Base-by-base conservation (phyloP, 1,140 invertebrate genomes). In the Homarus americanus region DNA sequence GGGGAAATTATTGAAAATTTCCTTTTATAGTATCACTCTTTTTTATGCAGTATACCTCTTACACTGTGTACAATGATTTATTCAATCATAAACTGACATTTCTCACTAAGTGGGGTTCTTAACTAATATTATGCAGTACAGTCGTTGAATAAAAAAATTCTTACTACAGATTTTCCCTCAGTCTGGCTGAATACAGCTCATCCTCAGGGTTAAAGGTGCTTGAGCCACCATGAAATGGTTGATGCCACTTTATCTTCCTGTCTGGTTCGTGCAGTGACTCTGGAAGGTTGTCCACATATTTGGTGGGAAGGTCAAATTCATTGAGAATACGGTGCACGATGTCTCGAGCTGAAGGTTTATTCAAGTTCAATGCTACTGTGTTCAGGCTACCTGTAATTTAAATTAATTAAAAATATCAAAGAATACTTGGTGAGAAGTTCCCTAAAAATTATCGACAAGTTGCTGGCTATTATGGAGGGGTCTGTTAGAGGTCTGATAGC, bases 301-400 rank as follows among this genome's bases (percentile, higher is more conserved):
- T 96, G 41, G 97, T 97, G 34, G 97, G 96, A 66, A 98, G 95
- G 94, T 97, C 96, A 94, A 97, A 98, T 28, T 96, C 95, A 93
- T 96, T 96, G 85, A 98, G 94, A 89, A 98, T 96, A 88, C 96
- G 96, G 10, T 96, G 94, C 69, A 98, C 96, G n/a, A 97, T 96
- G 93, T 96, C 95, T 88, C 96, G 95, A 9, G 97, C 93, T 73
- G 90, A 75, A 7, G 66, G 20, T 63, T 72, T 86, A 76, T 91
- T 91, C 28, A 91, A 44, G 17, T 86, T 20, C 2, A 91, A 41
- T 38, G 76, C 73, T 82, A 86, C 66, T 1, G 84, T 82, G 40
- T 53, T 34, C 1, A 87, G 66, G 58, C 28, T 80, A n/a, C 90
- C 90, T 91, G 82, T 44, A 28, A 66, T 10, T 69, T 4, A 69